These are phyloP conservation scores for Gobiocypris rarus DNA, from an alignment of 2,113 vertebrate genomes.

Conservation along the genomic window DNA sequence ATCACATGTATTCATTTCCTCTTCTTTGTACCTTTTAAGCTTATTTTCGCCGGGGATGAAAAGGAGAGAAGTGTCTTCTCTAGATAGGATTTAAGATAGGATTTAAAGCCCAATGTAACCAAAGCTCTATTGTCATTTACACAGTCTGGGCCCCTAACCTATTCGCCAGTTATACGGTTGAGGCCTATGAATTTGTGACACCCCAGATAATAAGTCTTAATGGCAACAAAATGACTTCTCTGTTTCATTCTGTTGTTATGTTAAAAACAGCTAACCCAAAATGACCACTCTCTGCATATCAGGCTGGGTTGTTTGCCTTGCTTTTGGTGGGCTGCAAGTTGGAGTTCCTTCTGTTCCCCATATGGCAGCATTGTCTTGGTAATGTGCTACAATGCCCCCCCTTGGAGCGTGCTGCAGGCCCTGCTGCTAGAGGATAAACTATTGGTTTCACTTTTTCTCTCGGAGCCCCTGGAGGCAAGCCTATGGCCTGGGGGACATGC, in stretches of 20 bases:
- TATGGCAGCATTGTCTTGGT: slow-evolving; percentile 89
- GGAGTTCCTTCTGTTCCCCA: slow-evolving; percentile 89
- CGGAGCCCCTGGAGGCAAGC: slow-evolving; percentile 67
- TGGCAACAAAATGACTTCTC: slow-evolving; percentile 74
- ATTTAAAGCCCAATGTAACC: slow-evolving; percentile 72
- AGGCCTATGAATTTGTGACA: slow-evolving; percentile 73
- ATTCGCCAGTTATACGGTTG: slow-evolving; percentile 80
- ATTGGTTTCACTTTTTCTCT: slow-evolving; percentile 79
- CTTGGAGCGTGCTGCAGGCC: slow-evolving; percentile 70
- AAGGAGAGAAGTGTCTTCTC: slow-evolving; percentile 68
- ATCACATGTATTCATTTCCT: slow-evolving; percentile 73
- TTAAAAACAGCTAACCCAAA: slow-evolving; percentile 74
- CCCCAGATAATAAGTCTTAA: slow-evolving; percentile 72
- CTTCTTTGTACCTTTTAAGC: slow-evolving; percentile 67
- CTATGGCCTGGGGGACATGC: slow-evolving; percentile 64
- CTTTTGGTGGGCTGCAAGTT: slow-evolving; percentile 76
- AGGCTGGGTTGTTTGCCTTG: slow-evolving; percentile 80
- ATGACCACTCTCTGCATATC: slow-evolving; percentile 76
- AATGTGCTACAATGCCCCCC: slow-evolving; percentile 80
- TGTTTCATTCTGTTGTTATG: slow-evolving; percentile 82
- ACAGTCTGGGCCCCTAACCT: slow-evolving; percentile 76
- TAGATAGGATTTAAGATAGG: slow-evolving; percentile 76
- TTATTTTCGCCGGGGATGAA: slow-evolving; percentile 72
- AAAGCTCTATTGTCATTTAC: slow-evolving; percentile 78
- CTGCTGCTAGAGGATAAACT: slow-evolving; percentile 79